Conservation (phyloP, 2,888 invertebrate genomes). For the Rhamnusium bicolor region DNA sequence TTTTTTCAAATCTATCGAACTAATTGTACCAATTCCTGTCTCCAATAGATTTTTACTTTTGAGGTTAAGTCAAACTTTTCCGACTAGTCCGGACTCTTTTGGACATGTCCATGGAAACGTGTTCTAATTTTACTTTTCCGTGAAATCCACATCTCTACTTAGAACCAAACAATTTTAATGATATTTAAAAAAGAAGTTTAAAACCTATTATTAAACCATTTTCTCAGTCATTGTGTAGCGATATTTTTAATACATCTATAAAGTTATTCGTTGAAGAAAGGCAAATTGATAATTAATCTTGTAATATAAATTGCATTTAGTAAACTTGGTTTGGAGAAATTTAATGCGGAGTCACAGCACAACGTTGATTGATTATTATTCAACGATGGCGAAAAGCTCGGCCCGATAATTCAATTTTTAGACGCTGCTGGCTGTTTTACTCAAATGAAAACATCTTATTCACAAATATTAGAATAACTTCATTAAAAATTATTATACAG, state of each 20-base stretch:
- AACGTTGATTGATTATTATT: background rate
- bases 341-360: background rate
- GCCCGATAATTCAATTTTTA: background rate
- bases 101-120: too few relatives aligned
- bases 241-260: background rate
- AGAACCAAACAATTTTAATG: too few relatives aligned
- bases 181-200: background rate
- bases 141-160: too few relatives aligned
- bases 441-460: background rate
- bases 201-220: background rate
- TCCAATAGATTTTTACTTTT: too few relatives aligned
- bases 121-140: too few relatives aligned
- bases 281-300: constrained; percentile 7
- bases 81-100: too few relatives aligned
- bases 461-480: too few relatives aligned
- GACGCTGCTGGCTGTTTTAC: background rate
- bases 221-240: background rate
- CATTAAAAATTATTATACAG: too few relatives aligned
- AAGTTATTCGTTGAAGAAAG: background rate
- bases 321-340: constrained; percentile 1
- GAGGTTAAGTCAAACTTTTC: too few relatives aligned
- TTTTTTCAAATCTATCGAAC: too few relatives aligned
- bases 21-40: too few relatives aligned
- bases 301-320: constrained; percentile 8
- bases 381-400: background rate